Conservation (phyloP, 30 jellyfish, hydroid and myxozoan species). For the Cassiopea andromeda region DNA sequence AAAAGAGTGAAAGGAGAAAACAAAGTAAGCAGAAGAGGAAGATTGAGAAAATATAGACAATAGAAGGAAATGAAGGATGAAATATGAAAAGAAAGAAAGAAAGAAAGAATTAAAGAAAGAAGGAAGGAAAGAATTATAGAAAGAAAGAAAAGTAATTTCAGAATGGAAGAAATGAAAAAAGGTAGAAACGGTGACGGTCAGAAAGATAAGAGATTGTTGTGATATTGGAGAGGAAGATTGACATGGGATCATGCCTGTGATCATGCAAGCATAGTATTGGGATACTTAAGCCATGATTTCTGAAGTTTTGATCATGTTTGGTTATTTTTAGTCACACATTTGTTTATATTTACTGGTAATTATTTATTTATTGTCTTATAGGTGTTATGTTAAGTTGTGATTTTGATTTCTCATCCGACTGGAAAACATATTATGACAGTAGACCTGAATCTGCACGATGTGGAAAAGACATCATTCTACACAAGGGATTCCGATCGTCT, state of each 20-base stretch:
- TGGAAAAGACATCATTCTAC: constrained; percentile 73
- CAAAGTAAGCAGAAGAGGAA: too few relatives aligned
- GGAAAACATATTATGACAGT: constrained; percentile 79
- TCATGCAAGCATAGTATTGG: too few relatives aligned
- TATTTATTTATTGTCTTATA: neutral
- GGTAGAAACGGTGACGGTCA: too few relatives aligned
- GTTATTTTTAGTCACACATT: too few relatives aligned
- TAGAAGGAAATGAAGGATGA: too few relatives aligned
- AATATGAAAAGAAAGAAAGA: neutral
- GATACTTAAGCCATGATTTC: too few relatives aligned
- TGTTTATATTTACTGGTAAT: neutral
- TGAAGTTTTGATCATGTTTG: too few relatives aligned
- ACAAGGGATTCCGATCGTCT: constrained; percentile 47
- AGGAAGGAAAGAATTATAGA: neutral
- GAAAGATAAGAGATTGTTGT: too few relatives aligned
- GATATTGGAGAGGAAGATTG: too few relatives aligned
- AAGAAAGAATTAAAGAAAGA: neutral
- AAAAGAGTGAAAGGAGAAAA: too few relatives aligned
- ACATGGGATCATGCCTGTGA: too few relatives aligned
- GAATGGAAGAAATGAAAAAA: neutral
- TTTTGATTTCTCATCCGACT: constrained; percentile 80
- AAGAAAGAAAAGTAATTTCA: neutral
- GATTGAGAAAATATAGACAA: too few relatives aligned
- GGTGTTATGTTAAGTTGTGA: constrained; percentile 77
- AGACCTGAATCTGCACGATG: constrained; percentile 81